phyloP scores from a whole-genome alignment of 2,888 invertebrate species.

The Hypselothyrea guttata region DNA sequence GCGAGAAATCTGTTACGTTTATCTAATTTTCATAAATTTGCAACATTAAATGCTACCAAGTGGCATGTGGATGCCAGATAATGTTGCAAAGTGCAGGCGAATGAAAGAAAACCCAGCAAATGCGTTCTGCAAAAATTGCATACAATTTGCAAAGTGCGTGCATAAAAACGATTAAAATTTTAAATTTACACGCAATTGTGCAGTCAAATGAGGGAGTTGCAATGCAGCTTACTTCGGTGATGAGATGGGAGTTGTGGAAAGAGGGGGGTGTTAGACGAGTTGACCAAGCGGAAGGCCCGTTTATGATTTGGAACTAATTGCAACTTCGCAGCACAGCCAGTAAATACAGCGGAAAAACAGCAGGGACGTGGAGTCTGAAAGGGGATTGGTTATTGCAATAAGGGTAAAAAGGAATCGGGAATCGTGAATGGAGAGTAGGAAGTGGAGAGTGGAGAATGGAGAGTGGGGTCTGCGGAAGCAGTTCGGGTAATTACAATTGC shows the following conservation, averaged over 20 bases:
- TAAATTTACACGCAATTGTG: conserved; percentile 69
- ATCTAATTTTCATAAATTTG: conserved; percentile 10
- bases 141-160: conserved; percentile 54
- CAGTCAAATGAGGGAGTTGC: conserved; percentile 13
- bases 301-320: conserved; percentile 78
- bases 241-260: background rate
- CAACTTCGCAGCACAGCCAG: conserved; percentile 53
- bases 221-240: no score
- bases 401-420: no score
- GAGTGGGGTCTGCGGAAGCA: conserved; percentile 49
- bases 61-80: conserved; percentile 11
- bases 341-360: conserved; percentile 45
- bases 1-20: background rate
- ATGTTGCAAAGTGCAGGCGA: no score
- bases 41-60: conserved; percentile 13
- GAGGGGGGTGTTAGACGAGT: conserved; percentile 9
- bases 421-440: background rate
- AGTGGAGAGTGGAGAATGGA: background rate
- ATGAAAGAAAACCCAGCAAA: conserved; percentile 9
- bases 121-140: conserved; percentile 41
- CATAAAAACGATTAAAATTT: conserved; percentile 72
- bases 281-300: conserved; percentile 64
- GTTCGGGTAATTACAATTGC: conserved; percentile 76
- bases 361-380: conserved; percentile 15
- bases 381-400: no score